Base-by-base conservation (phyloP, 2,113 vertebrate genomes). In the Pteropus alecto region DNA sequence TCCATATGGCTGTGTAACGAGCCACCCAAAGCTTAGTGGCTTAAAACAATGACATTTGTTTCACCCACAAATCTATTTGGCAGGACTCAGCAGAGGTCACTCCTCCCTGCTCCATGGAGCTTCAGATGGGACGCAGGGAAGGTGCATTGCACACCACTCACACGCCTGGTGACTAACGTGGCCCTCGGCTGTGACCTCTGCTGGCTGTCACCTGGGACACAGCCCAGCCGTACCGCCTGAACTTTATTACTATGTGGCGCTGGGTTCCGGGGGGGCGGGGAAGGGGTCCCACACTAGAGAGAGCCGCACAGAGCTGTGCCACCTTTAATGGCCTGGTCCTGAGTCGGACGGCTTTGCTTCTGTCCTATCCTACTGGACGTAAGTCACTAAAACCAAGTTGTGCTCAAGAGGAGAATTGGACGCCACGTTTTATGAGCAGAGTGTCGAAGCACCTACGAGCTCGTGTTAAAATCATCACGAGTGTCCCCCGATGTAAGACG, bases 191-290 rank as follows among this genome's bases (percentile, higher is more conserved):
- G 9, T 9, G 28, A 4, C 5, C 68, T 87, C 15, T 5, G n/a
- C 48, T 18, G 8, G 3, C 33, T 41, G 5, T 56, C 46, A 9
- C 0, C 26, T 3, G 5, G 30, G 30, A 41, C 15, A 1, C 0
- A 22, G 22, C 73, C 10, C 1, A 2, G 7, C 4, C 21, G 10
- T 3, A 2, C 13, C n/a, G 3, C 18, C 84, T n/a, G 41, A 76
- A 15, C 10, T 0, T 33, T n/a, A 51, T 30, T 12, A 24, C 21
- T 41, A 0, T 41, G 2, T 51, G 19, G 13, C 1, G 4, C 28
- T 28, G 9, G 41, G 3, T 3, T 48, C 65, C 56, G 13, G 35
- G 13, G 41, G 41, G 41, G 41, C 41, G 41, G 16, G 6, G 18
- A 14, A 7, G 18, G 11, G 28, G n/a, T 6, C 28, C 61, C 28